Evolutionary conservation across 2,888 invertebrate genomes (phyloP), one percentile per base, ranked within the genome.

Genomic region (Temnothorax ravouxi): DNA sequence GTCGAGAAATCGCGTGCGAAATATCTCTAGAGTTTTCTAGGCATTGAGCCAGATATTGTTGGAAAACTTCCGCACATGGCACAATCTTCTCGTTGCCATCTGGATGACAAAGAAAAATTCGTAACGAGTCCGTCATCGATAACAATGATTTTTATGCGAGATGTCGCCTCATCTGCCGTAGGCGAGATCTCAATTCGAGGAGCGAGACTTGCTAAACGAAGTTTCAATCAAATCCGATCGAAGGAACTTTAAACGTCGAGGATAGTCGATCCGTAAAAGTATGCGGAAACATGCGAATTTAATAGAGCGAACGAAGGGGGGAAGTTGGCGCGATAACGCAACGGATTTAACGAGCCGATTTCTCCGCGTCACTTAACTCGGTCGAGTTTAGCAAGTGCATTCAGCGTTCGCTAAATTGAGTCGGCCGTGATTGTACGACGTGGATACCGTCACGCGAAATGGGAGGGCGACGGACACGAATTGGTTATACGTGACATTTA

Each of bases 291-390:
- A 29, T 54, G 77, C n/a, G 54, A 69, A 69, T 69, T 69, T 79
- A 54, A 77, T 77, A 77, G 54, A 54, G 29, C 54, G 52, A 66
- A 11, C 56, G 38, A 25, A 29, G 2, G 75, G 15, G 18, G 38
- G 15, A 52, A 76, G 52, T 38, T 29, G 41, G 54, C 67, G 77
- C 13, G 77, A 77, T 67, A 76, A 76, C 54, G 67, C 77, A 41
- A 54, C 54, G 44, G 54, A 77, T 66, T 77, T 77, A 77, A 77
- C 77, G 67, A 77, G 41, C 29, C 67, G 67, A 67, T 54, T 54
- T 41, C 77, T 52, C 38, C 52, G 21, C 50, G 75, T 62, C 76
- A 64, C 64, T 77, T 67, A 66, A 77, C 66, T 66, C 76, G 25
- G 38, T 13, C 66, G 76, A 77, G 41, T 77, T 77, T 54, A 66